Base-by-base conservation (phyloP, 2,888 invertebrate species). In the Folsomia candida region DNA sequence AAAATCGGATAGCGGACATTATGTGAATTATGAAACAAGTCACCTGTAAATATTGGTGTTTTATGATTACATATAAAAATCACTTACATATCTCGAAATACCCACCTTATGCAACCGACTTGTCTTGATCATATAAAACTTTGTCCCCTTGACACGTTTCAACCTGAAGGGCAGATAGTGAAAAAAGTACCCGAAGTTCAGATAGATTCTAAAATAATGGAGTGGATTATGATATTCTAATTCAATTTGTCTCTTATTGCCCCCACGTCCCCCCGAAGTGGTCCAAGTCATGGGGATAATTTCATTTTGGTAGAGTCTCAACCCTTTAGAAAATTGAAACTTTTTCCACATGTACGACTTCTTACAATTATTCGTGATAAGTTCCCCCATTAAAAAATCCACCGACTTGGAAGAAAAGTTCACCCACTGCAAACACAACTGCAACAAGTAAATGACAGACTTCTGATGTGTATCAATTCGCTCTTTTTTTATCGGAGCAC, bases 1-100 rank as follows among this genome's bases (percentile, higher is more conserved):
- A 11, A 20, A 57, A 57, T 57, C 57, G 11, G 11, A 57, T 6
- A n/a, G 20, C 11, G 6, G 57, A 57, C n/a, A 57, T 11, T 6
- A 11, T 20, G 20, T 57, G 57, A 6, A 57, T 22, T n/a, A 57
- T 57, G 18, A 11, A 11, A 57, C 57, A 57, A 11, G 20, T 57
- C 57, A 57, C 57, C 57, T 57, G 57, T 18, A 47, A 47, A 47
- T 47, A n/a, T n/a, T n/a, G n/a, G n/a, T n/a, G n/a, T n/a, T n/a
- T n/a, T n/a, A n/a, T n/a, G n/a, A n/a, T n/a, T n/a, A n/a, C n/a
- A n/a, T n/a, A n/a, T n/a, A n/a, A n/a, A n/a, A n/a, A n/a, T n/a
- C n/a, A n/a, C n/a, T n/a, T n/a, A n/a, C n/a, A n/a, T n/a, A n/a
- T n/a, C n/a, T n/a, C n/a, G n/a, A n/a, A n/a, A n/a, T n/a, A 20